These are phyloP conservation scores for Pandion haliaetus DNA, from an alignment of 2,113 vertebrate species.

Conservation along the genomic window DNA sequence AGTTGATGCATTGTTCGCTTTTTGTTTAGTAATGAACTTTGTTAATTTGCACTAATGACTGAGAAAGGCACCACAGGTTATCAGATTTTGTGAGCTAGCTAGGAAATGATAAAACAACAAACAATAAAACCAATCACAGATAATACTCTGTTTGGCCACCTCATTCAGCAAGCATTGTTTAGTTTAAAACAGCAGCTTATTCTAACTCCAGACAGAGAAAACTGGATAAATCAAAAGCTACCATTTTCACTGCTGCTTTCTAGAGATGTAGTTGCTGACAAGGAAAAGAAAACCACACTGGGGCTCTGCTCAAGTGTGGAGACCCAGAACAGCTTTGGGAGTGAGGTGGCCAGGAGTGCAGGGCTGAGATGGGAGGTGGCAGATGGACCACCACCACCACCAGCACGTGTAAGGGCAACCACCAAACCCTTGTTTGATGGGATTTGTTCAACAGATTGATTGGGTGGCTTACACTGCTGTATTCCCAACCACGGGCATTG, in stretches of 20 bases:
- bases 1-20: not conserved
- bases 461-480: not conserved
- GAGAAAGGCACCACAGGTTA: not conserved
- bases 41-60: not conserved
- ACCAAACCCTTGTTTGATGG: not conserved
- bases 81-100: not conserved
- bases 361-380: not conserved
- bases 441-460: not conserved
- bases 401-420: rapidly evolving
- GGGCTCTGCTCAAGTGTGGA: not conserved
- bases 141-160: not conserved
- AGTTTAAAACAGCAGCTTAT: not conserved
- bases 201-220: not conserved
- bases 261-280: rapidly evolving
- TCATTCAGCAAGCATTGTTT: not conserved
- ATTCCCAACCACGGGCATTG: rapidly evolving
- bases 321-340: not conserved
- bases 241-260: not conserved
- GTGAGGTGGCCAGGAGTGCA: not conserved
- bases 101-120: not conserved
- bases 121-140: not conserved
- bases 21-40: not conserved
- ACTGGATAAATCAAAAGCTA: not conserved
- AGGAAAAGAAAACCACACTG: not conserved
- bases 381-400: rapidly evolving